These are phyloP conservation scores for Cryptomyrus ogoouensis DNA, from an alignment of 2,113 vertebrate species.

Conservation along the genomic window DNA sequence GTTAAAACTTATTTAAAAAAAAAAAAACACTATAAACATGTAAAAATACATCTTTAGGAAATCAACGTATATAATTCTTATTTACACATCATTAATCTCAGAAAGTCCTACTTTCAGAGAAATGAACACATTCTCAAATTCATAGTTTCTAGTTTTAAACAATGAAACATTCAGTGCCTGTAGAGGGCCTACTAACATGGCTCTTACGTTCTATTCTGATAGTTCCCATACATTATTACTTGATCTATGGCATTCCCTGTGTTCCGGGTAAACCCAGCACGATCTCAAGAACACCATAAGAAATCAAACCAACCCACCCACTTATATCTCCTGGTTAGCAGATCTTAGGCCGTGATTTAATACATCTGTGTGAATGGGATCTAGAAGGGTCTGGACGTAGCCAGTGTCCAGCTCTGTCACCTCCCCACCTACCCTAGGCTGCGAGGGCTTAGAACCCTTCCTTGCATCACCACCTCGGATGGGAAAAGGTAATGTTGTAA, in stretches of 20 bases:
- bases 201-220: not conserved
- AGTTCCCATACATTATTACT: not conserved
- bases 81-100: constrained; percentile 13
- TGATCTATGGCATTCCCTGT: not conserved
- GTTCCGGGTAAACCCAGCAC: not conserved
- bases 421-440: not conserved
- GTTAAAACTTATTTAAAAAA: not conserved
- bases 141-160: not conserved
- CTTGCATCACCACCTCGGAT: constrained; percentile 71
- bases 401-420: not conserved
- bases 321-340: not conserved
- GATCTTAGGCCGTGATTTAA: not conserved
- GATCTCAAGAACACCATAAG: not conserved
- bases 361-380: not conserved
- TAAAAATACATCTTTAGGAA: constrained; percentile 48
- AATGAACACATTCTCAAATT: not conserved
- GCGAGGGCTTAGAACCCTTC: not conserved
- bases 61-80: constrained; percentile 21
- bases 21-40: constrained; percentile 47
- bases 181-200: not conserved
- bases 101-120: not conserved
- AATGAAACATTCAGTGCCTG: not conserved
- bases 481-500: constrained; percentile 89
- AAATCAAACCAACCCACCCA: not conserved
- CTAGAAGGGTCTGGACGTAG: not conserved